Percentiles rank a stretch among this genome's conserved stretches.
Conservation (phyloP, 2,113 vertebrate species). For the Myotis yumanensis region DNA sequence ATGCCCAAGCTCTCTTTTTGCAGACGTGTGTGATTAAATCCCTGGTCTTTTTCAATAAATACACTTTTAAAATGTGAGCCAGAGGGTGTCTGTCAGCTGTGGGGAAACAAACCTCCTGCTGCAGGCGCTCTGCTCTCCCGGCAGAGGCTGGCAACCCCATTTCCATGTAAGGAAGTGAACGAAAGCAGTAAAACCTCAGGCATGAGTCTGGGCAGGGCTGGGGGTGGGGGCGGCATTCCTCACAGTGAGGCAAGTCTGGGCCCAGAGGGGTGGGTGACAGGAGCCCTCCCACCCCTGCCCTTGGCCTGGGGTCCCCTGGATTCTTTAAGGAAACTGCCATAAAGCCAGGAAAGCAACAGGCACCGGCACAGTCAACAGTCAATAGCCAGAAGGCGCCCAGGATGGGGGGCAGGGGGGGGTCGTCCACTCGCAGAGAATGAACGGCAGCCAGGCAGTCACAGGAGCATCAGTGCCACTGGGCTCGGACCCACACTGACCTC, state of each 20-base stretch:
- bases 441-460: background rate
- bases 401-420: background rate
- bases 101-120: slow-evolving; percentile 79
- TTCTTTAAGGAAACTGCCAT: background rate
- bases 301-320: background rate
- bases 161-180: slow-evolving; percentile 87
- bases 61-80: slow-evolving; percentile 74
- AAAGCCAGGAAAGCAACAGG: background rate
- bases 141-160: slow-evolving; percentile 78
- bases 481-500: slow-evolving; percentile 43
- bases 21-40: slow-evolving; percentile 26
- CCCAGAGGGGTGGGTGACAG: slow-evolving; percentile 68
- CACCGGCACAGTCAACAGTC: too few relatives aligned
- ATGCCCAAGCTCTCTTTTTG: slow-evolving; percentile 18
- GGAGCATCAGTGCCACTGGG: background rate
- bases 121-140: slow-evolving; percentile 62
- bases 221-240: slow-evolving; percentile 69
- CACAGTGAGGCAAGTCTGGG: background rate
- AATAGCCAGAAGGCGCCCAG: background rate
- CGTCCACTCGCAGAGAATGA: accelerated
- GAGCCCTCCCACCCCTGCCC: background rate
- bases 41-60: slow-evolving; percentile 55
- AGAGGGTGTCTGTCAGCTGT: slow-evolving; percentile 78
- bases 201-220: slow-evolving; percentile 80
- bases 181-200: slow-evolving; percentile 83